A percentile compares a stretch with the other conserved stretches of the same genome.
Evolutionary conservation across 2,113 vertebrate genomes (phyloP).

Genomic region (Myrmecophaga tridactyla): DNA sequence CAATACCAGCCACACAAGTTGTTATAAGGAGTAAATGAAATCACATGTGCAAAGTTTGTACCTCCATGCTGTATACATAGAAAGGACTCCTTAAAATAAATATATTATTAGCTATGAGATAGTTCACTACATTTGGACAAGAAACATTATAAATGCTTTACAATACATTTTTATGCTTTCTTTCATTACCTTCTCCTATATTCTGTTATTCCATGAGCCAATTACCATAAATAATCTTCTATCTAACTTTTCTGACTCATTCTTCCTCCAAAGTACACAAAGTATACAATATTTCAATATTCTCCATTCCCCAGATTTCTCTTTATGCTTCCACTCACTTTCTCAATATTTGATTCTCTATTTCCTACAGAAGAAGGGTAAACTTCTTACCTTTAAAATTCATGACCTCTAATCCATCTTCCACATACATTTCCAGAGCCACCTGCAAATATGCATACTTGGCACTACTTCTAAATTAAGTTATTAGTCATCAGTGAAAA

Average conservation of each 20-base stretch:
- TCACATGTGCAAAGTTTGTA: background rate
- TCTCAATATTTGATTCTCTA: background rate
- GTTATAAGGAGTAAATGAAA: background rate
- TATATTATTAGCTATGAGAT: background rate
- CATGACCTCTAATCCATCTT: background rate
- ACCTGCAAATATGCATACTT: background rate
- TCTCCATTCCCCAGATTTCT: background rate
- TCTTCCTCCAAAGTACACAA: background rate
- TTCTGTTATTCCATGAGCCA: background rate
- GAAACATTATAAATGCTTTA: background rate
- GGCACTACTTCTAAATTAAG: background rate
- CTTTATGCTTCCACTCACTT: background rate
- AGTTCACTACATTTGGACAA: background rate
- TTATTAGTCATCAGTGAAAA: background rate
- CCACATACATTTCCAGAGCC: background rate
- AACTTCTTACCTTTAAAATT: background rate
- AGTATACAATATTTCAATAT: background rate
- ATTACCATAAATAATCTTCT: background rate
- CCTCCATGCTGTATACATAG: background rate
- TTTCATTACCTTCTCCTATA: background rate
- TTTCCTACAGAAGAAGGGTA: background rate
- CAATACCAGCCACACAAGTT: background rate
- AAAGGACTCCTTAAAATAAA: background rate
- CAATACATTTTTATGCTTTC: background rate
- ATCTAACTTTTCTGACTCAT: background rate